Percentiles rank a stretch among this genome's conserved stretches.
phyloP scores from a whole-genome alignment of 2,888 invertebrate species.

The Petrolisthes manimaculis region DNA sequence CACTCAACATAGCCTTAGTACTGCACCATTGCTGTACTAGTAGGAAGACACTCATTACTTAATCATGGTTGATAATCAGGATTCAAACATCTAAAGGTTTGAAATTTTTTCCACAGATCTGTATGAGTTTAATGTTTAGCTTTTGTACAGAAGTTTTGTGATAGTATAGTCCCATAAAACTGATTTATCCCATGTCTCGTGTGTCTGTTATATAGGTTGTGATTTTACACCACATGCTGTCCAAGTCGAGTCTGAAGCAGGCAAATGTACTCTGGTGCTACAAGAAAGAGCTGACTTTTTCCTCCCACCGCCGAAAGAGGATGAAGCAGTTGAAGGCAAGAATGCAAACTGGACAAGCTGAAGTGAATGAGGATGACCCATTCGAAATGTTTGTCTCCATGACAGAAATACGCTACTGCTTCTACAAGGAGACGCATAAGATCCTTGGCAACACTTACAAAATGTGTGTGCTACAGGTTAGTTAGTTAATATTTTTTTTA shows the following conservation, averaged over 20 bases:
- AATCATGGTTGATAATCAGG: too few relatives aligned
- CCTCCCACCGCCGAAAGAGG: conserved; percentile 83
- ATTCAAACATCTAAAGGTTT: too few relatives aligned
- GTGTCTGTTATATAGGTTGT: conserved; percentile 78
- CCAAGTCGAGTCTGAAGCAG: conserved; percentile 92
- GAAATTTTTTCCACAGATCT: too few relatives aligned
- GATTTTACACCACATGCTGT: conserved; percentile 96
- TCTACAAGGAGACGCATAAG: conserved; percentile 97
- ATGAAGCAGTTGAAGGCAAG: conserved; percentile 86
- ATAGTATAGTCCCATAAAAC: too few relatives aligned
- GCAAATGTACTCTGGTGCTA: conserved; percentile 99
- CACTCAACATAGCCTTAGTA: too few relatives aligned
- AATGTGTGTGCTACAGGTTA: conserved; percentile 91
- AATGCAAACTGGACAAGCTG: conserved; percentile 85
- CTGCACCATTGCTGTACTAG: too few relatives aligned
- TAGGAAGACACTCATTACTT: too few relatives aligned
- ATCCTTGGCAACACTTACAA: conserved; percentile 98
- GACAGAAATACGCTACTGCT: conserved; percentile 96
- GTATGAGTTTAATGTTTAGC: too few relatives aligned
- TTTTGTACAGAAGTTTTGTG: too few relatives aligned
- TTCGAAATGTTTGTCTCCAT: conserved; percentile 97
- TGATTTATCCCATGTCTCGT: too few relatives aligned
- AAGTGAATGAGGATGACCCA: conserved; percentile 93
- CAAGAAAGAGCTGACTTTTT: conserved; percentile 93
- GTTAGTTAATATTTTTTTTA: neutral